Base-by-base conservation (phyloP, 2,797 vertebrate genomes). In the Taeniopygia guttata region DNA sequence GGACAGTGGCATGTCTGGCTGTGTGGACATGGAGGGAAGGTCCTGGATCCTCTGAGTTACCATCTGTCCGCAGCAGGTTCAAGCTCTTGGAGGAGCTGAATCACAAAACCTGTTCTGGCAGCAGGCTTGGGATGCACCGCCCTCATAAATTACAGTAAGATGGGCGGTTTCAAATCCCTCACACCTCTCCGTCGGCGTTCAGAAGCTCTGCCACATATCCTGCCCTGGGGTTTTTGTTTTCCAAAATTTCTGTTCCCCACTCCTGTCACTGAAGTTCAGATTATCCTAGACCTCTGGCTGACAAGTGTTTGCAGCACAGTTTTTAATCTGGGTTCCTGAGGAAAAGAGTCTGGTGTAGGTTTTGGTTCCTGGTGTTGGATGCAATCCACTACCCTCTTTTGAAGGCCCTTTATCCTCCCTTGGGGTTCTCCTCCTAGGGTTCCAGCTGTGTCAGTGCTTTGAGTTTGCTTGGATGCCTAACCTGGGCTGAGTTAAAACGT, bases 401-500 rank as follows among this genome's bases (percentile, higher is more conserved):
- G 59, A 84, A 89, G 34, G 43, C 29, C 32, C n/a, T 74, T 91
- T 68, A 77, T 70, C 43, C 7, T 48, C 20, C 20, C 30, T 46
- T 45, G 46, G 34, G 69, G 16, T 25, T 73, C 68, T 88, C 25
- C 48, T 89, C 11, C 66, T 58, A 42, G 23, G 29, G 49, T 25
- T 92, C 62, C 40, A 67, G 34, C 46, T 67, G 70, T 89, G 48
- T 90, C 80, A 89, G 29, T 74, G 38, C 34, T 84, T 85, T 60
- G 46, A 70, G 38, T 82, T 87, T 85, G 29, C 72, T 78, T 81
- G 46, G n/a, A 78, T 86, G 66, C 46, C 17, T 94, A 90, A 94
- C 85, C 80, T 92, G 83, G 46, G 52, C 67, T 89, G 56, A 86
- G 69, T 90, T 94, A 93, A 92, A 93, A 80, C 40, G 40, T 51